A percentile compares a stretch with the other conserved stretches of the same genome.
Conservation (phyloP, 2,888 invertebrate species). For the Nesidiocoris tenuis region DNA sequence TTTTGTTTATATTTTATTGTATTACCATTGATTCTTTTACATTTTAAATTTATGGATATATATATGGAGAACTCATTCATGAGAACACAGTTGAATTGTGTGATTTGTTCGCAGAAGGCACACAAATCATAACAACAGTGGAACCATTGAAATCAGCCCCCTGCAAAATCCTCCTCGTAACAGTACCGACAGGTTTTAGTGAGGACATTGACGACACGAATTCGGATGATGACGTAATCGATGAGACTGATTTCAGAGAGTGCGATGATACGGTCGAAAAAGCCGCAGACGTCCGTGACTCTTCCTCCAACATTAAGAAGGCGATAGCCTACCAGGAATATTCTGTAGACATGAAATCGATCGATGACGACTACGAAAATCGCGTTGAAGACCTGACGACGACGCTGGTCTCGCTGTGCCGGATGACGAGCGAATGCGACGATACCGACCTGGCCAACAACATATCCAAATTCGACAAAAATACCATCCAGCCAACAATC, state of each 20-base stretch:
- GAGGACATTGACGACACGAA: conserved; percentile 42
- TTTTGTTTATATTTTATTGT: too few species aligned
- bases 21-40: too few species aligned
- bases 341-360: conserved; percentile 24
- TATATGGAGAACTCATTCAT: too few species aligned
- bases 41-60: too few species aligned
- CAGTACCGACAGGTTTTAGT: conserved; percentile 44
- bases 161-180: conserved; percentile 44
- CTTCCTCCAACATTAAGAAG: conserved; percentile 12
- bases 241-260: conserved; percentile 43
- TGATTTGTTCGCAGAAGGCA: conserved; percentile 10
- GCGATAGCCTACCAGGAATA: conserved; percentile 20
- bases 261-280: conserved; percentile 40
- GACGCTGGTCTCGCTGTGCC: conserved; percentile 7
- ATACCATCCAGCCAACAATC: not conserved
- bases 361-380: conserved; percentile 21
- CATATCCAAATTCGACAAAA: conserved; percentile 18
- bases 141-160: conserved; percentile 24
- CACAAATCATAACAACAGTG: not conserved
- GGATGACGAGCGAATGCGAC: conserved; percentile 25
- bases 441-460: conserved; percentile 19
- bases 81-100: too few species aligned
- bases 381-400: conserved; percentile 23
- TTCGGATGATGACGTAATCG: conserved; percentile 41
- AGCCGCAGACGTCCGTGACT: conserved; percentile 37